Percentiles rank a stretch among this genome's conserved stretches.
Evolutionary conservation across 2,113 vertebrate species (phyloP).

Genomic region (Ceyx cyanopectus): DNA sequence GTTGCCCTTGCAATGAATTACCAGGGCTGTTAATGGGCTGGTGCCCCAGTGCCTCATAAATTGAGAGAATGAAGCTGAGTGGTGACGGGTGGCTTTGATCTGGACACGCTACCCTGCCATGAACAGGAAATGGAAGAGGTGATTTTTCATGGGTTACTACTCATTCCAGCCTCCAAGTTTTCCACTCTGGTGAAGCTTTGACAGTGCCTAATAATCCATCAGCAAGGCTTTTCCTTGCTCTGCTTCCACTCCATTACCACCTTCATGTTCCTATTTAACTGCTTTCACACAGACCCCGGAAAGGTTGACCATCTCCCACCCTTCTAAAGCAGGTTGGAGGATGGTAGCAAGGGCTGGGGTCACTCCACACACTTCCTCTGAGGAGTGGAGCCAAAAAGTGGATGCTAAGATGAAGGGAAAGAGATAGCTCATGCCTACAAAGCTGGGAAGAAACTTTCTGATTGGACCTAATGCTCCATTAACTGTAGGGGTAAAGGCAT

Average conservation of each 20-base stretch:
- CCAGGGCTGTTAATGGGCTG: slow-evolving; percentile 74
- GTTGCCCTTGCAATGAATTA: slow-evolving; percentile 74
- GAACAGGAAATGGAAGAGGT: slow-evolving; percentile 82
- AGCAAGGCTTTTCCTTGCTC: slow-evolving; percentile 36
- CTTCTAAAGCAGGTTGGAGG: neutral
- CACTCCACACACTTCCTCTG: neutral
- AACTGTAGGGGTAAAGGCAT: neutral
- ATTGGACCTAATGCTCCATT: neutral
- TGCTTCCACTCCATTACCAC: slow-evolving; percentile 49
- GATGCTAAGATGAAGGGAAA: neutral
- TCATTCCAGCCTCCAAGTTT: slow-evolving; percentile 75
- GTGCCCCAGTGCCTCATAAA: slow-evolving; percentile 73
- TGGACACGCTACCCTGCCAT: slow-evolving; percentile 75
- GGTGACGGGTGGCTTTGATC: slow-evolving; percentile 79
- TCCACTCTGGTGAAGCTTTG: slow-evolving; percentile 83
- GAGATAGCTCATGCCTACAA: neutral
- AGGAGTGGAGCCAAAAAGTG: neutral
- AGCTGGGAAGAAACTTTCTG: neutral
- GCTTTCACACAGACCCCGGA: slow-evolving; percentile 57
- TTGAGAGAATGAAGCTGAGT: neutral
- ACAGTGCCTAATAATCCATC: slow-evolving; percentile 82
- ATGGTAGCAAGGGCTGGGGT: neutral
- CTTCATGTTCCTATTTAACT: slow-evolving; percentile 50
- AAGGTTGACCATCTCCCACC: neutral
- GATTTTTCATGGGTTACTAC: slow-evolving; percentile 81